These are phyloP conservation scores for Nemotelus pantherinus DNA, from an alignment of 2,888 invertebrate genomes.

Conservation along the genomic window DNA sequence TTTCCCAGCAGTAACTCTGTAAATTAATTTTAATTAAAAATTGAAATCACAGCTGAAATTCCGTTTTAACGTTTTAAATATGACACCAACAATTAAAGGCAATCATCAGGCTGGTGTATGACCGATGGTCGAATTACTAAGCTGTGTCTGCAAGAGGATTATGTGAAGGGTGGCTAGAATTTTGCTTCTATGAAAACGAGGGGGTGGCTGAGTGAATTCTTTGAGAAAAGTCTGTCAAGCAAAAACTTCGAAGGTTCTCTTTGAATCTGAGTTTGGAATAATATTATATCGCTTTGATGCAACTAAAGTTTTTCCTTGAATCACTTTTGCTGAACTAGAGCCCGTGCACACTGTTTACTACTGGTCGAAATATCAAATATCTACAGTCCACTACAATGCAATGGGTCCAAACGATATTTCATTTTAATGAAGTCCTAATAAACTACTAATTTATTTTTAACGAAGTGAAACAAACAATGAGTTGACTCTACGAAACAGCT, in stretches of 20 bases:
- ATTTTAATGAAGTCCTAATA: constrained; percentile 53
- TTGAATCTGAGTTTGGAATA: too few relatives aligned
- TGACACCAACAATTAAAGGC: constrained; percentile 35
- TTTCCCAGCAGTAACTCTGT: background rate
- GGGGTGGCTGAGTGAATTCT: too few relatives aligned
- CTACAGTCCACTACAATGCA: too few relatives aligned
- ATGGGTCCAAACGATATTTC: constrained; percentile 38
- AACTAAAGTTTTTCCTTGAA: too few relatives aligned
- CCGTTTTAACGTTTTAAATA: constrained; percentile 21
- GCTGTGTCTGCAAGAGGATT: background rate
- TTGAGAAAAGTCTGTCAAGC: too few relatives aligned
- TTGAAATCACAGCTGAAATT: constrained; percentile 35
- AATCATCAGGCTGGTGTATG: constrained; percentile 14
- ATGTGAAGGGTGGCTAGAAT: background rate
- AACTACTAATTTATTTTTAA: constrained; percentile 52
- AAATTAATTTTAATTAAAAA: constrained; percentile 38
- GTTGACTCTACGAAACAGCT: background rate
- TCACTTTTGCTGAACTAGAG: too few relatives aligned
- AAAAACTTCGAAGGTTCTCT: too few relatives aligned
- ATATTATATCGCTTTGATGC: too few relatives aligned
- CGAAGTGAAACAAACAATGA: constrained; percentile 38
- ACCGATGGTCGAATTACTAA: background rate
- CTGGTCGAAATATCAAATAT: too few relatives aligned
- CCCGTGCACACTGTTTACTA: too few relatives aligned
- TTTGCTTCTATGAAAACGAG: too few relatives aligned